Evolutionary conservation across 2,113 vertebrate genomes (phyloP).

Genomic region (Lasiurus cinereus): DNA sequence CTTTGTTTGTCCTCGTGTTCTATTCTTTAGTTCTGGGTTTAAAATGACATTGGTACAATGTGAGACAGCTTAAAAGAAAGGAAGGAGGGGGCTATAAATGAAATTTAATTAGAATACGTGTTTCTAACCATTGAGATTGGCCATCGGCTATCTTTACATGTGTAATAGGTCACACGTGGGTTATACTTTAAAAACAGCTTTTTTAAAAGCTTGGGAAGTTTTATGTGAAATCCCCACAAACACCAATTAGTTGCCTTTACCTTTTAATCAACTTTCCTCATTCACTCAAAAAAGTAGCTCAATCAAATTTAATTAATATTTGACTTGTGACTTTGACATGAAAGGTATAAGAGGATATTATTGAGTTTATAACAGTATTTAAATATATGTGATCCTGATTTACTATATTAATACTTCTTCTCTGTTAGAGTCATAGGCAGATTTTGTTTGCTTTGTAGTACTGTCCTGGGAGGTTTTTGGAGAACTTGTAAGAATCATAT

Average conservation of each 20-base stretch:
- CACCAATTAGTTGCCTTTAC: background rate
- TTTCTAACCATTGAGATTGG: background rate
- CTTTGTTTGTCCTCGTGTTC: constrained; percentile 47
- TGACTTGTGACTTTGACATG: constrained; percentile 51
- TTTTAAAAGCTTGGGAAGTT: background rate
- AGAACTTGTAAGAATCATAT: constrained; percentile 56
- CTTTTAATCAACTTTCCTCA: constrained; percentile 57
- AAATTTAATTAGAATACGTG: constrained; percentile 41
- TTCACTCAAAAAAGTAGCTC: background rate
- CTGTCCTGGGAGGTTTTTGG: background rate
- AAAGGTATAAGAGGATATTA: constrained; percentile 32
- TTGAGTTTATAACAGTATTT: constrained; percentile 35
- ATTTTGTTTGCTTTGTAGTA: constrained; percentile 12
- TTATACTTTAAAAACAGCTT: constrained; percentile 18
- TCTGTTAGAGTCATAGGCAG: constrained; percentile 16
- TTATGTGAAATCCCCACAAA: background rate
- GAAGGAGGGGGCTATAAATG: background rate
- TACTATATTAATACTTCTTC: constrained; percentile 48
- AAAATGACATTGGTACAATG: constrained; percentile 52
- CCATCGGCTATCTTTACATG: background rate
- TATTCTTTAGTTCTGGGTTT: constrained; percentile 47
- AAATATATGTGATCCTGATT: background rate
- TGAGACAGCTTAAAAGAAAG: constrained; percentile 57
- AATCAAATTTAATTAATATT: constrained; percentile 35
- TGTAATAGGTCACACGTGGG: background rate